phyloP scores from a whole-genome alignment of 2,113 vertebrate genomes.

The Heptranchias perlo region DNA sequence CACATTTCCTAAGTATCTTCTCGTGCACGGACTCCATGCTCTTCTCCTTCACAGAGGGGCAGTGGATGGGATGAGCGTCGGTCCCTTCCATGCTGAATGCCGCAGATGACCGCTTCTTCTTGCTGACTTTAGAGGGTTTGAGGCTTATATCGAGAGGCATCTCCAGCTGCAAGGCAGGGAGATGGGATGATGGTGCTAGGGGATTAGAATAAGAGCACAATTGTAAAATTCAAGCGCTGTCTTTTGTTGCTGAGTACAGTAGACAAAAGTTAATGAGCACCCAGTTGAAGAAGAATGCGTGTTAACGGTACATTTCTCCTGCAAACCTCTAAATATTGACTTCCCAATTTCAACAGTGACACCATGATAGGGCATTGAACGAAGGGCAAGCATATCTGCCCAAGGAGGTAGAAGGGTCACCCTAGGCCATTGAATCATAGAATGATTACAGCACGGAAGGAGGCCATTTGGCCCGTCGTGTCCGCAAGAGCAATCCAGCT shows the following conservation, averaged over 20 bases:
- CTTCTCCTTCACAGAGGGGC: conserved; percentile 51
- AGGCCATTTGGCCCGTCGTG: too few species aligned
- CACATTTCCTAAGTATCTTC: conserved; percentile 56
- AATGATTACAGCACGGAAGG: too few species aligned
- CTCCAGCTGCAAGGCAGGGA: conserved; percentile 55
- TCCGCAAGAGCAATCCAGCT: too few species aligned
- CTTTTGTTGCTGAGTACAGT: not conserved
- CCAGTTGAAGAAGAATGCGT: not conserved
- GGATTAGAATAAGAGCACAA: not conserved
- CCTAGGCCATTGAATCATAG: too few species aligned
- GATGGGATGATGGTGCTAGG: conserved; percentile 50
- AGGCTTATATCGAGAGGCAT: conserved; percentile 50
- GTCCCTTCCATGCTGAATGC: conserved; percentile 55
- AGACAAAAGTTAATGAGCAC: not conserved
- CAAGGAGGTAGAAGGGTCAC: not conserved
- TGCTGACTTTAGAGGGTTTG: conserved; percentile 54
- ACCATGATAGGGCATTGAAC: not conserved
- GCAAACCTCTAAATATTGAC: not conserved
- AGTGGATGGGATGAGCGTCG: conserved; percentile 49
- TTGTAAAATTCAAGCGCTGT: not conserved
- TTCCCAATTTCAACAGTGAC: not conserved
- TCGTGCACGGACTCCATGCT: conserved; percentile 56
- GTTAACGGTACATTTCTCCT: too few species aligned
- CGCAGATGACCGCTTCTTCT: conserved; percentile 55
- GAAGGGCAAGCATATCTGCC: not conserved